A percentile compares a stretch with the other conserved stretches of the same genome.
These are phyloP conservation scores for Anolis carolinensis DNA, from an alignment of 2,113 vertebrate species.

Conservation along the genomic window DNA sequence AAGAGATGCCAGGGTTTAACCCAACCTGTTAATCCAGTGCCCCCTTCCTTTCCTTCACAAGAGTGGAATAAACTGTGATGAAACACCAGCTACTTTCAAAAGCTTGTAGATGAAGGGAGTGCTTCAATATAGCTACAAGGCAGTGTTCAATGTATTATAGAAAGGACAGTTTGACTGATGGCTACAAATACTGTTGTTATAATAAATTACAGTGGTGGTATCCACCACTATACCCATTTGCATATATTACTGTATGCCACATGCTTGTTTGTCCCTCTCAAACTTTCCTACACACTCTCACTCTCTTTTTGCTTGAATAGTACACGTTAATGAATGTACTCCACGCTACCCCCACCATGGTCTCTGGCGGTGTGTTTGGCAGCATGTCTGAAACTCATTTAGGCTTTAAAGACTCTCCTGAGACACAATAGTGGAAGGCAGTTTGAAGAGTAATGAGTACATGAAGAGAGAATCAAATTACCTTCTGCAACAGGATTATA, in stretches of 20 bases:
- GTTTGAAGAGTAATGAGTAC: slow-evolving; percentile 28
- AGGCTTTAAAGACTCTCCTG: neutral
- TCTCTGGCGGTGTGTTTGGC: slow-evolving; percentile 26
- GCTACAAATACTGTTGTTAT: neutral
- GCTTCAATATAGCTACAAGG: neutral
- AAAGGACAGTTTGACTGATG: slow-evolving; percentile 20
- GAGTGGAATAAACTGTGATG: neutral
- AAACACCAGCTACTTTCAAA: neutral
- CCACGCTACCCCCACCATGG: neutral
- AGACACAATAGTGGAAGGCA: slow-evolving; percentile 21
- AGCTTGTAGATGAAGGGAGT: slow-evolving; percentile 1
- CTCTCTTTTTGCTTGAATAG: neutral
- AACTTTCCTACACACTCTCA: neutral
- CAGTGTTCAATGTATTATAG: slow-evolving; percentile 1
- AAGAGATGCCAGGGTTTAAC: neutral
- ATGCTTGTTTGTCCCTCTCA: neutral
- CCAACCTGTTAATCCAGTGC: neutral
- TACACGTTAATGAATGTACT: neutral
- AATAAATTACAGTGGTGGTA: slow-evolving; percentile 26
- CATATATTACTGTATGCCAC: slow-evolving; percentile 2
- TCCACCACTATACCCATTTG: neutral
- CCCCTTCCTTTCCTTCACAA: neutral
- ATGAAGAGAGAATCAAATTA: slow-evolving; percentile 38
- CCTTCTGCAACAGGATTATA: neutral
- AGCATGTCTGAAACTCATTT: neutral